A percentile compares a stretch with the other conserved stretches of the same genome.
phyloP scores from a whole-genome alignment of 2,888 invertebrate species.

The Acrobasis repandana region DNA sequence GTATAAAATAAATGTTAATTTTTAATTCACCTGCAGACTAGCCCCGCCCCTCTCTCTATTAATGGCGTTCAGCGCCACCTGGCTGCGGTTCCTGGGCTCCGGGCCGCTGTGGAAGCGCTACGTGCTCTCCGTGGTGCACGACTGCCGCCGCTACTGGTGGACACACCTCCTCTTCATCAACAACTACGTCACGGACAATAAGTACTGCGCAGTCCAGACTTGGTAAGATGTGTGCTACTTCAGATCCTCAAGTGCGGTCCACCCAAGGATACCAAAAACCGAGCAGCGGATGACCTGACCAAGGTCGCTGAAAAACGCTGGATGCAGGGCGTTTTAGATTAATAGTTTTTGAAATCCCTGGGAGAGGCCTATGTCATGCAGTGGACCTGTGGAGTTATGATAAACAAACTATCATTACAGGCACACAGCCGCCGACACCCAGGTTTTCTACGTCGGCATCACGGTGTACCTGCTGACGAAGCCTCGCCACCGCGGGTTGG shows the following conservation, averaged over 20 bases:
- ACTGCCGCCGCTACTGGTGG: slow-evolving; percentile 76
- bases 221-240: slow-evolving; percentile 50
- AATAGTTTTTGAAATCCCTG: too few relatives aligned
- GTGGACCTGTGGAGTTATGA: too few relatives aligned
- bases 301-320: too few relatives aligned
- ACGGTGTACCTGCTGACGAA: slow-evolving; percentile 53
- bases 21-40: slow-evolving; percentile 45
- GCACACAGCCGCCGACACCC: slow-evolving; percentile 77
- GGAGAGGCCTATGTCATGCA: too few relatives aligned
- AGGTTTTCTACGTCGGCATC: slow-evolving; percentile 66
- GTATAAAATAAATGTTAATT: too few relatives aligned
- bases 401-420: slow-evolving; percentile 38
- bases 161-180: slow-evolving; percentile 70
- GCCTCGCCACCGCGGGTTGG: slow-evolving; percentile 33
- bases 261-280: too few relatives aligned
- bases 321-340: too few relatives aligned
- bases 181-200: slow-evolving; percentile 65
- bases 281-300: too few relatives aligned
- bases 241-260: too few relatives aligned
- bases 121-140: slow-evolving; percentile 54
- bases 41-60: slow-evolving; percentile 66
- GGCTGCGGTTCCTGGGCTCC: slow-evolving; percentile 55
- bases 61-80: slow-evolving; percentile 58
- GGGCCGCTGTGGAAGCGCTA: slow-evolving; percentile 68
- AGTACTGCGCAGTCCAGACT: slow-evolving; percentile 57